phyloP scores from a whole-genome alignment of 2,797 vertebrate species.

The Eurystomus glaucurus region DNA sequence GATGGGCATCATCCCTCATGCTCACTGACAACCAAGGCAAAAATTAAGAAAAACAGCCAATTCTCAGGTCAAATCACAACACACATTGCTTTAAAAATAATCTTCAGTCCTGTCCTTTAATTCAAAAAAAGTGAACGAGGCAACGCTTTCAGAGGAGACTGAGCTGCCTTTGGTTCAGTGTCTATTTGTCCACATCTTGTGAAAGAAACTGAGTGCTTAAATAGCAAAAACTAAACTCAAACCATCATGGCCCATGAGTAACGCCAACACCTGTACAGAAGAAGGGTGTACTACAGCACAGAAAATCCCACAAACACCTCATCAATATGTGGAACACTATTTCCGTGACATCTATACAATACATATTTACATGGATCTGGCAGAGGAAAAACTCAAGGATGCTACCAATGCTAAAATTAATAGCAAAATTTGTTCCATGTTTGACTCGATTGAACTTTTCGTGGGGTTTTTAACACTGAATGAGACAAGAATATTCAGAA shows the following conservation, averaged over 20 bases:
- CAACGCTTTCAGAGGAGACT: background rate
- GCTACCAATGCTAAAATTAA: background rate
- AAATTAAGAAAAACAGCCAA: background rate
- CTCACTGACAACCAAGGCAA: background rate
- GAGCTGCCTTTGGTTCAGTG: background rate
- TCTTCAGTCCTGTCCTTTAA: background rate
- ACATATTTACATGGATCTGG: background rate
- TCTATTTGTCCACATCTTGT: background rate
- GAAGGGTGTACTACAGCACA: background rate
- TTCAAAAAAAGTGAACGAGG: background rate
- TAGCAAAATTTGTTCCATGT: background rate
- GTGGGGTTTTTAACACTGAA: background rate
- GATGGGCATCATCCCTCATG: accelerated
- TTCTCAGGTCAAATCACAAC: background rate
- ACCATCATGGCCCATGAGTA: background rate
- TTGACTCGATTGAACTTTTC: background rate
- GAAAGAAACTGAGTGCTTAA: background rate
- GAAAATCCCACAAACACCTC: background rate
- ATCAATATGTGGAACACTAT: background rate
- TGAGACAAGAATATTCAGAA: background rate
- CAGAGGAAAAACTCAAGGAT: background rate
- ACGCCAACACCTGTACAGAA: accelerated
- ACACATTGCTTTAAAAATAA: background rate
- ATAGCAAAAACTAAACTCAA: background rate
- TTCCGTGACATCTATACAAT: background rate